Evolutionary conservation across 2,797 vertebrate species (phyloP).

Genomic region (Otus scops): DNA sequence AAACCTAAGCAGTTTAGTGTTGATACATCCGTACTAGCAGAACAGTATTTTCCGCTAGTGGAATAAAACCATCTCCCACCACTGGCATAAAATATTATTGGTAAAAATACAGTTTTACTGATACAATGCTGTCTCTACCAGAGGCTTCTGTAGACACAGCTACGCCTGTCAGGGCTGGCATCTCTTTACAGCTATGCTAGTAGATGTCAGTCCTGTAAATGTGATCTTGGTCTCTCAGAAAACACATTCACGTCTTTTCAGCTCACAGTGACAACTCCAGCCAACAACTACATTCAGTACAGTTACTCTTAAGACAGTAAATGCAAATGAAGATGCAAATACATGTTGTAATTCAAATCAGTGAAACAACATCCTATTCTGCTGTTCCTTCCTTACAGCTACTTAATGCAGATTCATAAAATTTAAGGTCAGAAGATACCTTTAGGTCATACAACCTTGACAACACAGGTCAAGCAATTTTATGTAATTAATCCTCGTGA

Average conservation of each 20-base stretch:
- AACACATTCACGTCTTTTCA: background rate
- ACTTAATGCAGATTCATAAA: constrained; percentile 30
- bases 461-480: constrained; percentile 39
- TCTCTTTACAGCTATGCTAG: background rate
- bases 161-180: constrained; percentile 1
- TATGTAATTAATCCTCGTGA: constrained; percentile 36
- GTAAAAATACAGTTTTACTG: constrained; percentile 28
- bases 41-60: background rate
- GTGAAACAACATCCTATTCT: constrained; percentile 26
- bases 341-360: constrained; percentile 47
- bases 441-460: constrained; percentile 39
- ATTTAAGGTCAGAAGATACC: constrained; percentile 51
- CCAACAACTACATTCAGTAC: background rate
- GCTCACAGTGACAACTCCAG: constrained; percentile 12
- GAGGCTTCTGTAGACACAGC: constrained; percentile 4
- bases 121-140: background rate
- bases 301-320: constrained; percentile 33
- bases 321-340: constrained; percentile 59
- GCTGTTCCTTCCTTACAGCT: background rate
- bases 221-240: constrained; percentile 4
- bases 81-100: background rate
- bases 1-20: background rate
- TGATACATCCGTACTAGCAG: background rate
- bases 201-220: background rate
- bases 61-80: background rate